Conservation (phyloP, 2,888 invertebrate species). For the Eupsilia transversa region DNA sequence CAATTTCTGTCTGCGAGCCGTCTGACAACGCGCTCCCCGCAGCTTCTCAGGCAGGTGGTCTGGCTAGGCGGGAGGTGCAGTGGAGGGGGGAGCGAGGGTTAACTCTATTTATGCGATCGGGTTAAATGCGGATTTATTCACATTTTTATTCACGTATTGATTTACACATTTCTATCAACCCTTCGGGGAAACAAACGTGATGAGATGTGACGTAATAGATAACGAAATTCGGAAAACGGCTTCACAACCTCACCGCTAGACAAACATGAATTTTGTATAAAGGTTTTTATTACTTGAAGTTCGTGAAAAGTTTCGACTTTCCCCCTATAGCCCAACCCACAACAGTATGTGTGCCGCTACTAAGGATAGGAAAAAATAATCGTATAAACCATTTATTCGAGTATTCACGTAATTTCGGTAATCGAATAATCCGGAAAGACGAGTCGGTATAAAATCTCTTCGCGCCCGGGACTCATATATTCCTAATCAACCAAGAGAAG, state of each 20-base stretch:
- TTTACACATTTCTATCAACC: too few relatives aligned
- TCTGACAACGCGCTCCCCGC: background rate
- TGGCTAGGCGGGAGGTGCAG: background rate
- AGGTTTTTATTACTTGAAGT: background rate
- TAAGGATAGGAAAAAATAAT: background rate
- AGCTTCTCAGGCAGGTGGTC: background rate
- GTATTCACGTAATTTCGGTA: background rate
- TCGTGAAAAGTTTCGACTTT: background rate
- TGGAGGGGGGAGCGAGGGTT: too few relatives aligned
- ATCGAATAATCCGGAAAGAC: background rate
- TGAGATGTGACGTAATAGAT: too few relatives aligned
- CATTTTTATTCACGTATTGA: too few relatives aligned
- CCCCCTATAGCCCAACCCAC: background rate
- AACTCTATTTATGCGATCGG: background rate
- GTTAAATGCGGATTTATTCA: background rate
- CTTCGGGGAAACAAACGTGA: background rate
- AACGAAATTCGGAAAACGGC: background rate
- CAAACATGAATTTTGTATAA: background rate
- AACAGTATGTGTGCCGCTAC: background rate
- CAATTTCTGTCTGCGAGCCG: background rate
- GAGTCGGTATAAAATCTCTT: background rate
- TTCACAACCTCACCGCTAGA: background rate
- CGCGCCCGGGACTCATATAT: too few relatives aligned
- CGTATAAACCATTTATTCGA: background rate
- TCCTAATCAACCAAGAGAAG: background rate